These are phyloP conservation scores for Hafferia zeledoni DNA, from an alignment of 2,797 vertebrate genomes.

Conservation along the genomic window DNA sequence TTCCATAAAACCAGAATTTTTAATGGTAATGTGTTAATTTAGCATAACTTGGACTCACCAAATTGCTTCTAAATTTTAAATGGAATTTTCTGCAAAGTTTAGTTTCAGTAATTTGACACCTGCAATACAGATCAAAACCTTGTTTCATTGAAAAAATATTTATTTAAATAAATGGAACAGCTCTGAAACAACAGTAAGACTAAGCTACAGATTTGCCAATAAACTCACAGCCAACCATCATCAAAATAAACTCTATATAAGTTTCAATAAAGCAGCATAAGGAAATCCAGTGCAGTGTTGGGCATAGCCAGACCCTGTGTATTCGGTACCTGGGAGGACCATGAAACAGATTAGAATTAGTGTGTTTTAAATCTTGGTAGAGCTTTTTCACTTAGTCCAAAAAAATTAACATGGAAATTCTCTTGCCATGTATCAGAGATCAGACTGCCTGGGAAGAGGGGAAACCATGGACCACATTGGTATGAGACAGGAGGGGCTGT, in stretches of 20 bases:
- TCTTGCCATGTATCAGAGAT: neutral
- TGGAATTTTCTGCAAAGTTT: neutral
- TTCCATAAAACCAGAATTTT: neutral
- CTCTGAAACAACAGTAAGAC: neutral
- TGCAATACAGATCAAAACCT: neutral
- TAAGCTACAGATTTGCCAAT: neutral
- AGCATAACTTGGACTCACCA: neutral
- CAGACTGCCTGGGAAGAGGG: neutral
- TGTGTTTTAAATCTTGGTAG: neutral
- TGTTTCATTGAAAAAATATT: neutral
- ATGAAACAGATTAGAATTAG: neutral
- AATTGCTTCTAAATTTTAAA: neutral
- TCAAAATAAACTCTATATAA: neutral
- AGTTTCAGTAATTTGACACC: neutral
- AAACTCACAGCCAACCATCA: neutral
- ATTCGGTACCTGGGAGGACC: neutral
- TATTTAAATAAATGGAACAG: neutral
- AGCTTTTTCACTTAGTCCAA: neutral
- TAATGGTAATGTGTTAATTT: neutral
- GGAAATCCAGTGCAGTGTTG: neutral
- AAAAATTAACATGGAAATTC: neutral
- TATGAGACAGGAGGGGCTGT: neutral
- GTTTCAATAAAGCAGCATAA: neutral
- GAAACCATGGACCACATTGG: neutral
- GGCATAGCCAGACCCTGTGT: neutral